phyloP scores from a whole-genome alignment of 2,888 invertebrate species.

The Doris montereyensis region DNA sequence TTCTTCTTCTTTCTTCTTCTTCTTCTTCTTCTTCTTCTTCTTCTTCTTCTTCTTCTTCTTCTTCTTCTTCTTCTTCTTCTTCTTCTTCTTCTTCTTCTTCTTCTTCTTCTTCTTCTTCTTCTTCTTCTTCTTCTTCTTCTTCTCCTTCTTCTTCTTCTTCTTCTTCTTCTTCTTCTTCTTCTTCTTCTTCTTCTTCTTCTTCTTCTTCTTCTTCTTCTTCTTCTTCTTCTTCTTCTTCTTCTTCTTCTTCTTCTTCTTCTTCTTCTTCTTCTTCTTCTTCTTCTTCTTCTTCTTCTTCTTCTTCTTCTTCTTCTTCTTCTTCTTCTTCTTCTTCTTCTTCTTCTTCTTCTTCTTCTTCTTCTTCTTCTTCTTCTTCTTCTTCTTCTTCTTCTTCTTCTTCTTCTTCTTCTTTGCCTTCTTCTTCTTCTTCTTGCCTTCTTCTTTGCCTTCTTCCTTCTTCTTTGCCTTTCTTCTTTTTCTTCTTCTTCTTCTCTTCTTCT shows the following conservation, averaged over 20 bases:
- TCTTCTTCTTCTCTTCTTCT: background rate
- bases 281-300: background rate
- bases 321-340: background rate
- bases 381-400: background rate
- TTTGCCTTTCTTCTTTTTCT: background rate
- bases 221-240: background rate
- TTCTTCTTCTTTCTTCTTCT: background rate
- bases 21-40: constrained; percentile 7
- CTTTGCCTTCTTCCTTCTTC: too few relatives aligned
- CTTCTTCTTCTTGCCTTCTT: background rate
- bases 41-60: background rate
- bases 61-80: constrained; percentile 1
- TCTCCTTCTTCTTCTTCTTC: constrained; percentile 15
- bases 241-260: too few relatives aligned
- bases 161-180: constrained; percentile 2
- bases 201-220: background rate
- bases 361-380: background rate
- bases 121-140: constrained; percentile 9
- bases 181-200: background rate
- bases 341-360: background rate
- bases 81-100: constrained; percentile 29
- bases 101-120: constrained; percentile 10
- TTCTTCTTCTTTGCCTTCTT: too few relatives aligned
- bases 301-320: background rate
- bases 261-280: background rate